phyloP scores from a whole-genome alignment of 1,140 invertebrate species.

The Trachymyrmex septentrionalis region DNA sequence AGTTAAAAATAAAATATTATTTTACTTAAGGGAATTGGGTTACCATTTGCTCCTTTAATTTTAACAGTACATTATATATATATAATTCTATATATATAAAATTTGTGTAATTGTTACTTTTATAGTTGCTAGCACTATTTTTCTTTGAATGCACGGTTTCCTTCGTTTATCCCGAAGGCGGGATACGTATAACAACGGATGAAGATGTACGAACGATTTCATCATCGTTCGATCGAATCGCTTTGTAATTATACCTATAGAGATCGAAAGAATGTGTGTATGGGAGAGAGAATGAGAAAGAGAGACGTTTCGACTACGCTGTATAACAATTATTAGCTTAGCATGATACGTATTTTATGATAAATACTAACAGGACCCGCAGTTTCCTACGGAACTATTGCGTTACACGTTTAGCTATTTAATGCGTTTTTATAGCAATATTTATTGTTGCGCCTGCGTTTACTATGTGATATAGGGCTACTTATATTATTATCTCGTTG shows the following conservation, averaged over 20 bases:
- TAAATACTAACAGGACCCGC: constrained; percentile 34
- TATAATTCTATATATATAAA: no score
- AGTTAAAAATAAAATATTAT: no score
- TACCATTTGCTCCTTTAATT: no score
- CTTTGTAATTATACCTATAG: constrained; percentile 52
- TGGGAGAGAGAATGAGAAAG: constrained; percentile 1
- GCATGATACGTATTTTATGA: constrained; percentile 49
- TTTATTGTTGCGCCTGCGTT: constrained; percentile 66
- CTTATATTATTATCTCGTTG: constrained; percentile 62
- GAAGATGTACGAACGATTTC: constrained; percentile 3
- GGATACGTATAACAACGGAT: constrained; percentile 12
- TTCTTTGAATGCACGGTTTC: not conserved
- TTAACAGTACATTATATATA: no score
- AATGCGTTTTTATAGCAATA: constrained; percentile 58
- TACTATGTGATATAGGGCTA: constrained; percentile 67
- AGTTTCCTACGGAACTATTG: constrained; percentile 43
- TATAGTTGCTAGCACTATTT: no score
- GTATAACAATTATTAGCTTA: constrained; percentile 58
- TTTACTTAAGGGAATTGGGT: no score
- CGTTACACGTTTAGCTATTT: constrained; percentile 54
- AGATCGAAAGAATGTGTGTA: not conserved
- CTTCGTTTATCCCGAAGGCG: not conserved
- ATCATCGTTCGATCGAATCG: constrained; percentile 13
- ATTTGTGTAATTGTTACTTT: no score
- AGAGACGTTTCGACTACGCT: constrained; percentile 27